A percentile compares a stretch with the other conserved stretches of the same genome.
These are phyloP conservation scores for Sanderia malayensis DNA, from an alignment of 30 jellyfish, hydroid and myxozoan genomes.

Conservation along the genomic window DNA sequence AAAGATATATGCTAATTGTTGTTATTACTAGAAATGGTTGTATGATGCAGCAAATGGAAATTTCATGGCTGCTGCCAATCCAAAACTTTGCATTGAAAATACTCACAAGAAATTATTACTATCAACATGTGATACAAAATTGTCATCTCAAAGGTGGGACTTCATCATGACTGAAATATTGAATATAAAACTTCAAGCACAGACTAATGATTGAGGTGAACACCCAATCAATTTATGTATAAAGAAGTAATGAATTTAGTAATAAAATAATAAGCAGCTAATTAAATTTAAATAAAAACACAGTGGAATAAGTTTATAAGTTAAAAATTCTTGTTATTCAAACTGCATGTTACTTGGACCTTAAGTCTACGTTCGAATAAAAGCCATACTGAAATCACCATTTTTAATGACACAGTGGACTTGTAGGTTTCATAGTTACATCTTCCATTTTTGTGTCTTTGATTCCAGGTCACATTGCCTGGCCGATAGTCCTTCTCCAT, in stretches of 20 bases:
- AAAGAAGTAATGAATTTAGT: too few relatives aligned
- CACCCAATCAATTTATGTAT: too few relatives aligned
- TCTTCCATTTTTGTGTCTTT: background rate
- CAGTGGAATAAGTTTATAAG: too few relatives aligned
- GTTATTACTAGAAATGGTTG: conserved; percentile 54
- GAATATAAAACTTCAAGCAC: conserved; percentile 54
- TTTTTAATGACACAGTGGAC: too few relatives aligned
- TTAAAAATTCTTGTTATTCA: too few relatives aligned
- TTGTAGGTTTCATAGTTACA: too few relatives aligned
- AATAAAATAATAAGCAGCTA: too few relatives aligned
- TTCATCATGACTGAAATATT: conserved; percentile 61
- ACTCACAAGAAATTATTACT: conserved; percentile 1
- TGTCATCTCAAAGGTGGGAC: conserved; percentile 42
- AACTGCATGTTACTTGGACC: too few relatives aligned
- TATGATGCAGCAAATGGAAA: conserved; percentile 34
- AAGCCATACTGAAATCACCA: too few relatives aligned
- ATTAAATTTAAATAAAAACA: too few relatives aligned
- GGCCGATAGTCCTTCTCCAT: conserved; percentile 14
- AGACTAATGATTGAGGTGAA: background rate
- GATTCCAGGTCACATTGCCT: conserved; percentile 12
- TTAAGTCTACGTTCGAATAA: too few relatives aligned
- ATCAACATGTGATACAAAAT: conserved; percentile 20
- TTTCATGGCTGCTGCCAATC: conserved; percentile 36
- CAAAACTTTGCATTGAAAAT: conserved; percentile 43
- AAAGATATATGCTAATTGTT: too few relatives aligned